Evolutionary conservation across 2,888 invertebrate genomes (phyloP).

Genomic region (Apodemia duryi): DNA sequence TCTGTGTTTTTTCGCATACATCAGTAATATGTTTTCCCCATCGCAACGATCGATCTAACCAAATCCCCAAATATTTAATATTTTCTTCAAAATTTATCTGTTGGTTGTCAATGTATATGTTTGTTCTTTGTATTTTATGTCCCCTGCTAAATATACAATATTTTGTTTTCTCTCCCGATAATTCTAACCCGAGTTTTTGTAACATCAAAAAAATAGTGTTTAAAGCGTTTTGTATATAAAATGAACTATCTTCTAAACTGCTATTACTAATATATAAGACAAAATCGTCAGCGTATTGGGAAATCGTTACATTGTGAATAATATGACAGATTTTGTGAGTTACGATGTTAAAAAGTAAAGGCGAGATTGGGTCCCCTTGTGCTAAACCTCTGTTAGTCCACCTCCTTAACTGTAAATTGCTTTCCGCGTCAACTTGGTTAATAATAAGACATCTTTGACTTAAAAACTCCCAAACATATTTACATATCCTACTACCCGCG

Average conservation of each 20-base stretch:
- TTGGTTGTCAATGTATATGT: too few species aligned
- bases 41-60: too few species aligned
- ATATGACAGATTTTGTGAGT: slow-evolving; percentile 13
- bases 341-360: slow-evolving; percentile 25
- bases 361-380: slow-evolving; percentile 26
- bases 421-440: neutral
- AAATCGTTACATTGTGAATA: neutral
- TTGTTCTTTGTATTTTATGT: neutral
- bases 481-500: slow-evolving; percentile 14
- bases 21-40: too few species aligned
- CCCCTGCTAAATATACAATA: neutral
- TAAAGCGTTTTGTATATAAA: neutral
- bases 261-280: neutral
- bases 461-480: slow-evolving; percentile 20
- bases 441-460: slow-evolving; percentile 17
- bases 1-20: too few species aligned
- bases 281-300: neutral
- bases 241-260: neutral
- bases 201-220: neutral
- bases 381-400: too few species aligned
- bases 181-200: neutral
- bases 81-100: too few species aligned
- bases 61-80: too few species aligned
- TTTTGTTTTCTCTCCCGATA: neutral
- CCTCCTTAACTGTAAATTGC: slow-evolving; percentile 6